Percentiles rank a stretch among this genome's conserved stretches.
These are phyloP conservation scores for Folsomia candida DNA, from an alignment of 2,888 invertebrate species.

Conservation along the genomic window DNA sequence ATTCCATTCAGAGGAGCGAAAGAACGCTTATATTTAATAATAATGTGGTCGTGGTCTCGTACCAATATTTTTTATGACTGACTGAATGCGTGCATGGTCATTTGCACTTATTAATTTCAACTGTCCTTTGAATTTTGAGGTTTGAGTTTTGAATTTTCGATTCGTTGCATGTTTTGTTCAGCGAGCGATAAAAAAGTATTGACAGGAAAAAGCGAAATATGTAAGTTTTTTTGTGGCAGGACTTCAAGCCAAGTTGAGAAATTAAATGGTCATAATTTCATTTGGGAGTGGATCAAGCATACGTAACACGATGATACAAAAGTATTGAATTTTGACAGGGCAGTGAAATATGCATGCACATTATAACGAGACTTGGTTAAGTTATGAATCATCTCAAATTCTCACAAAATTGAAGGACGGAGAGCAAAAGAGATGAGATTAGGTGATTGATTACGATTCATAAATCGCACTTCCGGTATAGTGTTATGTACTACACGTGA, in stretches of 20 bases:
- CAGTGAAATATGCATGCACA: neutral
- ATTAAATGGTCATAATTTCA: neutral
- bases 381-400: neutral
- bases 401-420: neutral
- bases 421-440: neutral
- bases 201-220: too few relatives aligned
- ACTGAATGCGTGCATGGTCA: too few relatives aligned
- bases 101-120: neutral
- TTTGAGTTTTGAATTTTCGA: slow-evolving; percentile 2
- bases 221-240: neutral
- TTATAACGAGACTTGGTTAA: too few relatives aligned
- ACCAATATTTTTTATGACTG: too few relatives aligned
- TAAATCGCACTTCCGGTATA: neutral
- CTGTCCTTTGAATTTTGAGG: neutral
- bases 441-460: neutral
- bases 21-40: too few relatives aligned
- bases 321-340: neutral
- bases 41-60: too few relatives aligned
- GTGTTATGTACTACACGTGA: too few relatives aligned
- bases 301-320: neutral
- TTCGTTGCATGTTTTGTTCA: too few relatives aligned
- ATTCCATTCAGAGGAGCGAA: too few relatives aligned
- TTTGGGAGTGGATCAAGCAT: neutral
- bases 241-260: neutral
- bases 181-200: too few relatives aligned